phyloP scores from a whole-genome alignment of 2,797 vertebrate species.

The Crenuchus spilurus region DNA sequence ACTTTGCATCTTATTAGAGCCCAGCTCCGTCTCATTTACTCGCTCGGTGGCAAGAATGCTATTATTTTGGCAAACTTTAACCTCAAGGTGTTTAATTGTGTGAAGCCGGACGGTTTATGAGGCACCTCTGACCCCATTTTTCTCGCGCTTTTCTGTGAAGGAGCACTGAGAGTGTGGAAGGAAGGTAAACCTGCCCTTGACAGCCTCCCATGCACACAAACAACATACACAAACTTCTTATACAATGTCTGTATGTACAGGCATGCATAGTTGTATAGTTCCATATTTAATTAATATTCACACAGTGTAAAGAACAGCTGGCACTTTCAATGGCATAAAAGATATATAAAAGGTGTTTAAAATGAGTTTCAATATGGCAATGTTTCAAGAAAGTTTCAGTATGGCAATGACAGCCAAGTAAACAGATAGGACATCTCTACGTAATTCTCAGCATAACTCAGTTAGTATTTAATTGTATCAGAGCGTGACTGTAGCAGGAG shows the following conservation, averaged over 20 bases:
- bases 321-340: no score
- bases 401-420: no score
- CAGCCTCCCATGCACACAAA: neutral
- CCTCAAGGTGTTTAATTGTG: conserved; percentile 75
- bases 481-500: no score
- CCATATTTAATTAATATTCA: no score
- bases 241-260: neutral
- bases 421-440: no score
- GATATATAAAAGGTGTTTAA: no score
- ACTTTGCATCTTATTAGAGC: conserved; percentile 77
- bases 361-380: no score
- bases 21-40: conserved; percentile 79
- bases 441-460: no score
- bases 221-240: neutral
- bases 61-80: conserved; percentile 84
- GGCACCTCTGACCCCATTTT: conserved; percentile 63
- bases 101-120: conserved; percentile 73
- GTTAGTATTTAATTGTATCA: no score
- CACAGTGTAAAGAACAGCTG: no score
- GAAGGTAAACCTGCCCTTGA: conserved; percentile 38
- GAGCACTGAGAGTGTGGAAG: conserved; percentile 39
- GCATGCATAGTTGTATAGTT: neutral
- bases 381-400: no score
- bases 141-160: conserved; percentile 52
- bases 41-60: conserved; percentile 75